Base-by-base conservation (phyloP, 2,797 vertebrate species). In the Merluccius polli region DNA sequence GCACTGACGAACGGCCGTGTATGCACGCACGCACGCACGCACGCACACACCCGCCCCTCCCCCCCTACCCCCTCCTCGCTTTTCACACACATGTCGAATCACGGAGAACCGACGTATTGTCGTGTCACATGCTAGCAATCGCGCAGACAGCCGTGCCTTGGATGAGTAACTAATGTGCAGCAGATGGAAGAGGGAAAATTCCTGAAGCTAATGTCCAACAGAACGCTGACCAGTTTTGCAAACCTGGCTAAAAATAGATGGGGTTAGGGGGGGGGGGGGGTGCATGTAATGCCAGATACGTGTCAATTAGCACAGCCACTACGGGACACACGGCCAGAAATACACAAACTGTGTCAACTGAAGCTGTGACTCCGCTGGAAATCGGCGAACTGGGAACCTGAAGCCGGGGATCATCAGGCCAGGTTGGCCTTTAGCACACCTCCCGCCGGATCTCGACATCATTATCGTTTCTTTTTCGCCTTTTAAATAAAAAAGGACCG, bases 81-180 rank as follows among this genome's bases (percentile, higher is more conserved):
- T n/a, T n/a, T n/a, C n/a, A 83, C 77, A 78, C 70, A 15, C 80
- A 79, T 78, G 78, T 44, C 69, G 18, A 78, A 75, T 32, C 70
- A 69, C 8, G n/a, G 48, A 70, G 12, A 75, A 77, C 73, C 72
- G 69, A 70, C 74, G 10, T 12, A 67, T 73, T 70, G 73, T 31
- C 16, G 74, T 33, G 74, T 84, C 83, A 85, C 75, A 74, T 85
- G 84, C 38, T 85, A 87, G 83, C 78, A 83, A 88, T 81, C 80
- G 85, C n/a, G 13, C 41, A 73, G 72, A n/a, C 70, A 52, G 70
- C 75, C 75, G 78, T n/a, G 80, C 78, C 75, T 83, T 73, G 59
- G 69, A 83, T 79, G 83, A 84, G 74, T 33, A 33, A 31, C 72
- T 75, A 82, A 83, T 88, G 83, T 21, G 29, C 73, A 30, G 71